Evolutionary conservation across 2,888 invertebrate species (phyloP).

Genomic region (Agonopterix subpropinquella): DNA sequence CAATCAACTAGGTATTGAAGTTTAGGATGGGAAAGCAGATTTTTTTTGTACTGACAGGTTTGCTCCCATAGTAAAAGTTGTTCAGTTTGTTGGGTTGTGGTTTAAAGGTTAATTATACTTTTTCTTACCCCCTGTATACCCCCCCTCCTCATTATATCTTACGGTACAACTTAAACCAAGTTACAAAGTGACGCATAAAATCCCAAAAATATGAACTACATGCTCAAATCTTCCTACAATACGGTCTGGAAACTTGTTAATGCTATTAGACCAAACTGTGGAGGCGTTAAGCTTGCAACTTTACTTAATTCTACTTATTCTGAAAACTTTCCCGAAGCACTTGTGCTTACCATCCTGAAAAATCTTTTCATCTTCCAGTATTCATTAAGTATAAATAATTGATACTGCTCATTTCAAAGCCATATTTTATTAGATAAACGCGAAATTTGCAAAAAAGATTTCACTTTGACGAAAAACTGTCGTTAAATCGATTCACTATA

Average conservation of each 20-base stretch:
- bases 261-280: slow-evolving; percentile 62
- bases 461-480: background rate
- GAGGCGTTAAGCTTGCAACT: slow-evolving; percentile 67
- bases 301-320: slow-evolving; percentile 71
- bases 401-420: background rate
- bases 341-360: slow-evolving; percentile 4
- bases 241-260: slow-evolving; percentile 73
- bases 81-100: too few relatives aligned
- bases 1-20: too few relatives aligned
- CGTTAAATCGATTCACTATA: too few relatives aligned
- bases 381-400: background rate
- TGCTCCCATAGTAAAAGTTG: too few relatives aligned
- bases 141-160: too few relatives aligned
- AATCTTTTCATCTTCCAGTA: too few relatives aligned
- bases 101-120: too few relatives aligned
- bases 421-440: slow-evolving; percentile 3
- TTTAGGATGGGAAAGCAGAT: too few relatives aligned
- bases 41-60: too few relatives aligned
- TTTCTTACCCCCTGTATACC: too few relatives aligned
- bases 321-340: slow-evolving; percentile 38
- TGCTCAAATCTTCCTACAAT: slow-evolving; percentile 35
- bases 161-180: too few relatives aligned
- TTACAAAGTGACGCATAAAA: background rate
- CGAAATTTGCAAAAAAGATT: slow-evolving; percentile 11
- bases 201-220: slow-evolving; percentile 1